Evolutionary conservation across 2,797 vertebrate genomes (phyloP), one percentile per base, ranked within the genome.

Genomic region (Oreochromis grahami): DNA sequence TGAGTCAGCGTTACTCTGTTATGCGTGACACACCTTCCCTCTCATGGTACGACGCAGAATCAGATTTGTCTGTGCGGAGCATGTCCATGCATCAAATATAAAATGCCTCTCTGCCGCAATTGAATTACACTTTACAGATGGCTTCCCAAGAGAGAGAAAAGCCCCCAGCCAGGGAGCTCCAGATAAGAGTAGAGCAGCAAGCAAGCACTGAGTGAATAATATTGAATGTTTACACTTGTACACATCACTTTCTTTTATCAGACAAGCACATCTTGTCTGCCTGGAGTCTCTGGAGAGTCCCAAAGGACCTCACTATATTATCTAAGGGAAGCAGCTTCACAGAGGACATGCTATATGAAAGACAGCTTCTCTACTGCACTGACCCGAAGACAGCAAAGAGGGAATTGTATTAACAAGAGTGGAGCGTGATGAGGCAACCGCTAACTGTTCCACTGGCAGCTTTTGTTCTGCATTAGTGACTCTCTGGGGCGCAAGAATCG

Each of bases 261-360:
- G 87, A 93, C 74, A 48, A 92, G 92, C 84, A 83, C 94, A 95
- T 96, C 95, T 91, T 90, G 88, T 91, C 90, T 81, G 91, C 91
- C 93, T 80, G 53, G 86, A 92, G 93, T 91, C 91, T 92, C 82
- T 76, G 48, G 58, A 84, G 83, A 77, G 84, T 92, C 94, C 91
- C 90, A 79, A 9, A 89, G 93, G 87, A 92, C 81, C 77, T 72
- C 26, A 1, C 82, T 56, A 53, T 84, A 85, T 90, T 95, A 96
- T 96, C 95, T 90, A 86, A 94, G 92, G 95, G 95, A 96, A 96
- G 93, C 94, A 93, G 91, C 90, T 89, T 91, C 83, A 81, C 84
- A 78, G 82, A 86, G 84, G 78, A 13, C 80, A 65, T 76, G 26
- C 70, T 74, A 19, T 74, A 70, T 81, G 82, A 86, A 84, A 89